A percentile compares a stretch with the other conserved stretches of the same genome.
Conservation (phyloP, 2,113 vertebrate species). For the Furnarius figulus region DNA sequence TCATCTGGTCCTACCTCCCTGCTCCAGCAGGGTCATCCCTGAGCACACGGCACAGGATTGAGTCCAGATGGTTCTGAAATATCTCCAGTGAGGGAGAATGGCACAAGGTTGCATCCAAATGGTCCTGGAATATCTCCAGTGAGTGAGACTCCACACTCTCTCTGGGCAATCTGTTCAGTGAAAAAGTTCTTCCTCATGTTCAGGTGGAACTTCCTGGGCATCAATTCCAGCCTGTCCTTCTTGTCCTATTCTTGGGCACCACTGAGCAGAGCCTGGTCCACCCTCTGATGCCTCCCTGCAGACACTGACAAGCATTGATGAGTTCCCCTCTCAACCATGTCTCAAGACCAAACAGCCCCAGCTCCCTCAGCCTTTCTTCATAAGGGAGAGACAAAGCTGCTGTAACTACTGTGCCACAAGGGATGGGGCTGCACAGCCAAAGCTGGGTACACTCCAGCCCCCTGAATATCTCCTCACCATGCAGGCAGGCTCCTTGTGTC, state of each 20-base stretch:
- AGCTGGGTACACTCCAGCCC: neutral
- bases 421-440: neutral
- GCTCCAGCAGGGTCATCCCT: neutral
- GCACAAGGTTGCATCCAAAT: neutral
- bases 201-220: neutral
- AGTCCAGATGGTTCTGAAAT: neutral
- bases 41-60: neutral
- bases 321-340: neutral
- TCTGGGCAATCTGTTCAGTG: neutral
- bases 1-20: neutral
- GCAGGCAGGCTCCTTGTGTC: neutral
- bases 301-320: neutral
- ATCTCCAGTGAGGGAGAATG: neutral
- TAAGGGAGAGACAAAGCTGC: neutral
- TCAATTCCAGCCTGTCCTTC: neutral
- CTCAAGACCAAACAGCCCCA: neutral
- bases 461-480: too few relatives aligned
- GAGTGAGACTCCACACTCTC: neutral
- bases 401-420: neutral
- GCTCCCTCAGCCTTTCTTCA: neutral
- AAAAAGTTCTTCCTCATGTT: neutral
- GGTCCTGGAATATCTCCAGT: neutral
- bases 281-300: neutral
- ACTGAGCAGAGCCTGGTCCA: neutral
- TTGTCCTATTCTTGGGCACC: neutral